Percentiles rank a stretch among this genome's conserved stretches.
Evolutionary conservation across 1,140 invertebrate genomes (phyloP).

Genomic region (Schlechtendalia chinensis): DNA sequence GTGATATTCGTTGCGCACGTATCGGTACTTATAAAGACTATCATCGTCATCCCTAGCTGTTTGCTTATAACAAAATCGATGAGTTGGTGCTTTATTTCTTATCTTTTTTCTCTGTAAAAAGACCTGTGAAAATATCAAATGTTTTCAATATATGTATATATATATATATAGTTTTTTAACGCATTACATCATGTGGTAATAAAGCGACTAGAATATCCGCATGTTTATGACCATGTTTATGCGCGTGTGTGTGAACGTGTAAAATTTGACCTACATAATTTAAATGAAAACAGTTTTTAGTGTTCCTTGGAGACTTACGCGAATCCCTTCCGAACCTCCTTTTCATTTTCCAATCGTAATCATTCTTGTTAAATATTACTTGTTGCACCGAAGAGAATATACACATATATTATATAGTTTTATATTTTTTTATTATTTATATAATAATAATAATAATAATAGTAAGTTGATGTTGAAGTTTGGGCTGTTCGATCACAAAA

Average conservation of each 20-base stretch:
- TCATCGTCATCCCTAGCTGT: neutral
- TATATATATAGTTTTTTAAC: neutral
- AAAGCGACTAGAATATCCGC: neutral
- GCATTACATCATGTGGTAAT: neutral
- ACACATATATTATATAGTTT: too few species aligned
- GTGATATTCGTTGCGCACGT: conserved; percentile 8
- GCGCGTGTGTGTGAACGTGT: neutral
- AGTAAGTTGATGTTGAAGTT: too few species aligned
- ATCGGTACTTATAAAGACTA: conserved; percentile 12
- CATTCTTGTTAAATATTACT: neutral
- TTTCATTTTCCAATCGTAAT: neutral
- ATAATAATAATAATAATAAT: too few species aligned
- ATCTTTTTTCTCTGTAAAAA: neutral
- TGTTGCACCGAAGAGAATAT: neutral
- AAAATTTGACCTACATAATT: conserved; percentile 20
- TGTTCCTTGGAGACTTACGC: neutral
- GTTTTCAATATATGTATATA: neutral
- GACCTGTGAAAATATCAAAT: neutral
- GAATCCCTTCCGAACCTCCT: neutral
- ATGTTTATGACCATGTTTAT: neutral
- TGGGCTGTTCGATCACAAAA: too few species aligned
- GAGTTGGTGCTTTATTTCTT: neutral
- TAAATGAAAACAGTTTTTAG: conserved; percentile 28
- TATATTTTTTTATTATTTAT: too few species aligned
- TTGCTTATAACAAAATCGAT: neutral